A percentile compares a stretch with the other conserved stretches of the same genome.
Evolutionary conservation across 2,113 vertebrate genomes (phyloP).

Genomic region (Brevimyrus niger): DNA sequence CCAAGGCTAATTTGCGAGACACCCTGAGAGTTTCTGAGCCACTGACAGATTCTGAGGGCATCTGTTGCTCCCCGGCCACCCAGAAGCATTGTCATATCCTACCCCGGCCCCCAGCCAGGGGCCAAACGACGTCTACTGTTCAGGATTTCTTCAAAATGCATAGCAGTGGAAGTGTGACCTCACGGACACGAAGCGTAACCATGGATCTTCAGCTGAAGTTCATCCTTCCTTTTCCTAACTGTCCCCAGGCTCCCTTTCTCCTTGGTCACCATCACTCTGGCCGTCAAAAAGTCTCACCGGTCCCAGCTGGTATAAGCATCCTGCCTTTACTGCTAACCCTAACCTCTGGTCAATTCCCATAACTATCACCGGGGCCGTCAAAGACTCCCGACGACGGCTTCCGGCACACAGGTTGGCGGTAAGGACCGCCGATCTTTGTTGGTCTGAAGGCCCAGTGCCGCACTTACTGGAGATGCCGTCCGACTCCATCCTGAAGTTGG

Average conservation of each 20-base stretch:
- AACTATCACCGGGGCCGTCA: background rate
- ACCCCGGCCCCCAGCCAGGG: background rate
- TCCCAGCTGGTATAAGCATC: too few species aligned
- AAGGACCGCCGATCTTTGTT: background rate
- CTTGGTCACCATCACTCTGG: too few species aligned
- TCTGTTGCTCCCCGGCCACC: background rate
- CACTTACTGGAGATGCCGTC: slow-evolving; percentile 84
- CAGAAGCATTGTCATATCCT: background rate
- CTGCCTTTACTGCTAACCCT: background rate
- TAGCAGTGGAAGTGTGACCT: background rate
- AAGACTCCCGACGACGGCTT: background rate
- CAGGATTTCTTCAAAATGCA: background rate
- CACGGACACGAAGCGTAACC: background rate
- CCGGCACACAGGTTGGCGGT: background rate
- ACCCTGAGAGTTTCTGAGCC: background rate
- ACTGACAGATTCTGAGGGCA: background rate
- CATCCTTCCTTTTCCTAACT: background rate
- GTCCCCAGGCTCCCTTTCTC: background rate
- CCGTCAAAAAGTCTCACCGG: too few species aligned
- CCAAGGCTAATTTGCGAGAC: background rate
- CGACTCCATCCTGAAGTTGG: slow-evolving; percentile 65
- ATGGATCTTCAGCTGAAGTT: background rate
- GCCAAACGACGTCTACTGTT: background rate
- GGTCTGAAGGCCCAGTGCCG: background rate
- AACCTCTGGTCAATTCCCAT: background rate